Evolutionary conservation across 2,797 vertebrate genomes (phyloP).

Genomic region (Buphagus erythrorhynchus): DNA sequence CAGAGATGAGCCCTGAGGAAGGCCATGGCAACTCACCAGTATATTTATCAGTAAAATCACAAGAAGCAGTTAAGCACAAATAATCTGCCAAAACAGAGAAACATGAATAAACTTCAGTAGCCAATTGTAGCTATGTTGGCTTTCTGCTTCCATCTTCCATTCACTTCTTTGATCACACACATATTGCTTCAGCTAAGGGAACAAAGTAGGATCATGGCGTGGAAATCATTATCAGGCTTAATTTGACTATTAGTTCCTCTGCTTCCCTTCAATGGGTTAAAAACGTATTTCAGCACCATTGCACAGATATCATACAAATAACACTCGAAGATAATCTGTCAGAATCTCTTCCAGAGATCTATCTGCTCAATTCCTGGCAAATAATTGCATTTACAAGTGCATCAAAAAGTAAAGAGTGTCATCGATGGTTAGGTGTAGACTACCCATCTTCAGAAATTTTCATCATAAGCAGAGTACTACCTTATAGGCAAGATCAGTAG

Average conservation of each 20-base stretch:
- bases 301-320: background rate
- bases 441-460: background rate
- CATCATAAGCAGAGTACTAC: background rate
- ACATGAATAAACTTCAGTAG: background rate
- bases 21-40: background rate
- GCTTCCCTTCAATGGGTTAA: background rate
- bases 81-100: background rate
- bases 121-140: background rate
- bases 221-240: background rate
- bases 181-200: background rate
- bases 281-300: background rate
- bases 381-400: background rate
- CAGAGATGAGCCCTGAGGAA: background rate
- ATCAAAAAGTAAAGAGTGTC: background rate
- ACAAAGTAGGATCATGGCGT: background rate
- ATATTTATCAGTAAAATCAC: background rate
- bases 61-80: background rate
- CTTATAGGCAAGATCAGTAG: background rate
- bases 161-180: background rate
- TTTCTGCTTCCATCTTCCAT: background rate
- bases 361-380: background rate
- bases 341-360: background rate
- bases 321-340: background rate
- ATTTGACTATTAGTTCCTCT: background rate
- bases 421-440: background rate